A percentile compares a stretch with the other conserved stretches of the same genome.
Conservation (phyloP, 1,140 invertebrate species). For the Harlomillsia oculata region DNA sequence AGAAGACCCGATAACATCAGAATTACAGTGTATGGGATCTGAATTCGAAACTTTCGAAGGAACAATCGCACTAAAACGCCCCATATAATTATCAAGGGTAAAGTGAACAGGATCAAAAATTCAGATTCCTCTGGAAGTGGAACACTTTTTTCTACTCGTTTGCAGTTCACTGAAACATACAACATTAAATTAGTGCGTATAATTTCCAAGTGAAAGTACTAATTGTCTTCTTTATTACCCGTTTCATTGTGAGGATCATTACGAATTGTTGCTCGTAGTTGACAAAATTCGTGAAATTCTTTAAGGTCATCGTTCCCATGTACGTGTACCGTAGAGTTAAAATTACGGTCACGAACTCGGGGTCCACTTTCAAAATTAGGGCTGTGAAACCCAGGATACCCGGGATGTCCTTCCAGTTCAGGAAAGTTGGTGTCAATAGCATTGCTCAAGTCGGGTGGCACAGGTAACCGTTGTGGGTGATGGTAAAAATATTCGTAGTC, state of each 20-base stretch:
- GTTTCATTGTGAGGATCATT: too few relatives aligned
- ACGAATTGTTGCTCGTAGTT: not conserved
- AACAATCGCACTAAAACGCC: conserved; percentile 21
- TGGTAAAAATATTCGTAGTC: too few relatives aligned
- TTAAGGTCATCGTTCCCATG: not conserved
- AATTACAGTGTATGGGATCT: conserved; percentile 26
- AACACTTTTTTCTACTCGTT: too few relatives aligned
- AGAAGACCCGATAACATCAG: conserved; percentile 24
- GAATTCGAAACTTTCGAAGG: conserved; percentile 5
- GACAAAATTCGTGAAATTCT: not conserved
- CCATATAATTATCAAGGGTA: conserved; percentile 3
- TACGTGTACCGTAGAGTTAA: not conserved
- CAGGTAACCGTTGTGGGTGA: too few relatives aligned
- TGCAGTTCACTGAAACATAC: too few relatives aligned
- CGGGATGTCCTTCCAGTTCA: not conserved
- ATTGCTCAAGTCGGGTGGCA: too few relatives aligned
- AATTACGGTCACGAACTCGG: not conserved
- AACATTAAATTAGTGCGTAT: too few relatives aligned
- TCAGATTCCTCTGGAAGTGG: too few relatives aligned
- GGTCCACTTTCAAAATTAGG: too few relatives aligned
- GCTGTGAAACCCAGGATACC: not conserved
- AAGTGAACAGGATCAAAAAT: conserved; percentile 7
- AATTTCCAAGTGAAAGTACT: too few relatives aligned
- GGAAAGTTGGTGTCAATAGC: too few relatives aligned
- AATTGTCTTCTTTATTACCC: too few relatives aligned